Evolutionary conservation across 2,113 vertebrate species (phyloP), one percentile per base, ranked within the genome.

Genomic region (Notarius lentiginosus): DNA sequence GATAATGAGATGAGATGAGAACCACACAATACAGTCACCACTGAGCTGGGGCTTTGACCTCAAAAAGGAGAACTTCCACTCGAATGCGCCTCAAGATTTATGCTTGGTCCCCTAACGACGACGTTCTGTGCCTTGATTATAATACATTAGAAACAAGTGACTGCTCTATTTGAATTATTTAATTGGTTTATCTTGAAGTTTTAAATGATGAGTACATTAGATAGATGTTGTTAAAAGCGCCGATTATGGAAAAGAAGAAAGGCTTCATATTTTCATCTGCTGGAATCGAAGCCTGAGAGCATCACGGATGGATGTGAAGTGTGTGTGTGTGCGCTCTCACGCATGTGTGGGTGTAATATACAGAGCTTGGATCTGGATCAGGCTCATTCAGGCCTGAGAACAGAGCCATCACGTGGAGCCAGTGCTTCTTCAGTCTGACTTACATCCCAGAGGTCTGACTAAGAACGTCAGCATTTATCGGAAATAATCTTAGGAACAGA

Each of bases 401-500:
- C 24, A 2, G 20, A 2, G 18, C 11, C 41, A 22, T 61, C 47
- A 30, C 10, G 47, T 12, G 27, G n/a, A 86, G 61, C 49, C 84
- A 27, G 51, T 56, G 75, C 9, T 55, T 79, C 77, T 12, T 30
- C 14, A 2, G 14, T 17, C 51, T 79, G n/a, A 79, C 24, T 58
- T 58, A 4, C 72, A 65, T 72, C 83, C 51, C 85, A 82, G 89
- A 89, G 70, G 55, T 82, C 82, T 83, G 84, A 87, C 92, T 93
- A 93, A 93, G 89, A 86, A 92, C 34, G 61, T 91, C 83, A 91
- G 89, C 84, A 90, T 92, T 92, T 89, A 92, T 84, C 86, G 80
- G 86, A 91, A 90, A 89, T 76, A 88, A 86, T 84, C 90, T 90
- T 88, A 55, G 83, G 76, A 92, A 93, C 60, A 79, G 41, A 60